Percentiles rank a stretch among this genome's conserved stretches.
phyloP scores from a whole-genome alignment of 1,140 invertebrate species.

The Eurytemora carolleeae region DNA sequence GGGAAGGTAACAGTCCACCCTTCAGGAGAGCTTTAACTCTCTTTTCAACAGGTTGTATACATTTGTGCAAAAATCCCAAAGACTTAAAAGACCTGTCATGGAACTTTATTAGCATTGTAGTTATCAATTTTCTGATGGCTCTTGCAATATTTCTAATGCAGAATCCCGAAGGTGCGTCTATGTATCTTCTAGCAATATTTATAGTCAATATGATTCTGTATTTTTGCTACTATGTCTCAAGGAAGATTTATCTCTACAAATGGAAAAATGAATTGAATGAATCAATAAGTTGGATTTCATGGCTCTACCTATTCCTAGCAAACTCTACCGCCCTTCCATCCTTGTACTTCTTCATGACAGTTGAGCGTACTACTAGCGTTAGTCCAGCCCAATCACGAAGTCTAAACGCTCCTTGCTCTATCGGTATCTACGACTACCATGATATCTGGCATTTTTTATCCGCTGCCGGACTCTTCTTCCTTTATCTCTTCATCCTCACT shows the following conservation, averaged over 20 bases:
- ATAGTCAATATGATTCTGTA: conserved; percentile 66
- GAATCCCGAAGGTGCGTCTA: conserved; percentile 23
- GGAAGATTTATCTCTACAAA: conserved; percentile 45
- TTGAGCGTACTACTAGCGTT: conserved; percentile 20
- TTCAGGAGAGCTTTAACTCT: neutral
- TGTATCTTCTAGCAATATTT: conserved; percentile 55
- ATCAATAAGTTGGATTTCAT: neutral
- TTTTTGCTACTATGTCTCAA: conserved; percentile 56
- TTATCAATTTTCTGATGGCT: no score
- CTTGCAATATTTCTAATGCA: no score
- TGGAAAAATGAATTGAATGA: conserved; percentile 15
- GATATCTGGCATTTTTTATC: conserved; percentile 79
- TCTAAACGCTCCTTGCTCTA: conserved; percentile 48
- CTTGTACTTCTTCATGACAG: conserved; percentile 14
- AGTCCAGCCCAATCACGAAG: conserved; percentile 55
- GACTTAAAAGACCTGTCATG: conserved; percentile 45
- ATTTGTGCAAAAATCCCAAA: no score
- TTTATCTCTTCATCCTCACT: conserved; percentile 39
- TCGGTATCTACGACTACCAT: conserved; percentile 67
- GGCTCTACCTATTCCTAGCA: neutral
- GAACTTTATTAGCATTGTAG: conserved; percentile 51
- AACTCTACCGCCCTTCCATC: conserved; percentile 1
- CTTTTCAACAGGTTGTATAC: no score
- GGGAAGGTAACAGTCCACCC: neutral
- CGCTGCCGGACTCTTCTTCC: conserved; percentile 63